phyloP scores from a whole-genome alignment of 2,797 vertebrate species.

The Sebastes taczanowskii region DNA sequence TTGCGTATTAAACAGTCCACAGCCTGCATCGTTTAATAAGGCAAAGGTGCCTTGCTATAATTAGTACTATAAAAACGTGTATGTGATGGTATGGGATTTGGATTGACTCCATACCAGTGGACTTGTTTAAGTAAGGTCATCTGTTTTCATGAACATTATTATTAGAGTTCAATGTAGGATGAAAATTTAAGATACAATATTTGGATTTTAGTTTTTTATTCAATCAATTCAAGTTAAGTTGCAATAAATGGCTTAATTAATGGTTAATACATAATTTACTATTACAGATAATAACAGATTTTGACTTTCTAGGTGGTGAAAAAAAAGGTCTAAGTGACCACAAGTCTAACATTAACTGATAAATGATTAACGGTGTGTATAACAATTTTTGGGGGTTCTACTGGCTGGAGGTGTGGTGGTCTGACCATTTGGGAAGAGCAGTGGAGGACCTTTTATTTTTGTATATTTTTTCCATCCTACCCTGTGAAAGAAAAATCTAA shows the following conservation, averaged over 20 bases:
- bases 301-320: no score
- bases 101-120: neutral
- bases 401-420: neutral
- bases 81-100: neutral
- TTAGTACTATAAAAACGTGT: neutral
- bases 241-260: neutral
- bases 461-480: no score
- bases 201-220: neutral
- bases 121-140: neutral
- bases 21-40: neutral
- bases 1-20: constrained; percentile 11
- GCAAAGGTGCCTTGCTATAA: neutral
- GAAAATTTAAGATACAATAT: no score
- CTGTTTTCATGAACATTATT: neutral
- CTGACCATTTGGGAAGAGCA: no score
- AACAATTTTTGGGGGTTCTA: neutral
- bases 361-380: neutral
- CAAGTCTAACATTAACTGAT: neutral
- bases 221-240: neutral
- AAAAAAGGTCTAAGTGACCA: no score
- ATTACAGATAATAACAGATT: no score
- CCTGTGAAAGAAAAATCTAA: no score
- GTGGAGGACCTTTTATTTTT: neutral
- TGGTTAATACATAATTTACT: neutral
- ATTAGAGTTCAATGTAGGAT: neutral